phyloP scores from a whole-genome alignment of 2,113 vertebrate species.

The Conger conger region DNA sequence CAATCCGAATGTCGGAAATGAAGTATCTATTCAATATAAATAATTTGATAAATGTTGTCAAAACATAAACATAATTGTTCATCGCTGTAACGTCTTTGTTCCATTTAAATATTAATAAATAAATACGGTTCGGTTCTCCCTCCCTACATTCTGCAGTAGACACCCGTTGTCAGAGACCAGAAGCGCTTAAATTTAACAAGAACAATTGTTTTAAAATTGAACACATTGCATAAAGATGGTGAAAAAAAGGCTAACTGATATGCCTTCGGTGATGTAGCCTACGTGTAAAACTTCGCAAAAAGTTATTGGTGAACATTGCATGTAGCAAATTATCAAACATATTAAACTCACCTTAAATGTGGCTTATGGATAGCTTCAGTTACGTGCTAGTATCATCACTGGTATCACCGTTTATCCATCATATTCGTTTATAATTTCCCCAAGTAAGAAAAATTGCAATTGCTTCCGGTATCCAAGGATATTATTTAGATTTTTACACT shows the following conservation, averaged over 20 bases:
- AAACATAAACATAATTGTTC: neutral
- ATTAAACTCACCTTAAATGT: constrained; percentile 31
- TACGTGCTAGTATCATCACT: constrained; percentile 11
- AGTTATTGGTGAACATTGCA: constrained; percentile 9
- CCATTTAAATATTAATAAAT: constrained; percentile 26
- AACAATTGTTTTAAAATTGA: neutral
- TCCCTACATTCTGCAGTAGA: constrained; percentile 33
- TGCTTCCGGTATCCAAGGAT: constrained; percentile 17
- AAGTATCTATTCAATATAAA: neutral
- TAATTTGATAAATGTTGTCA: neutral
- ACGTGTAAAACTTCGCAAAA: constrained; percentile 17
- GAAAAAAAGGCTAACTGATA: neutral
- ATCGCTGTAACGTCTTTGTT: neutral
- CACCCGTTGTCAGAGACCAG: constrained; percentile 13
- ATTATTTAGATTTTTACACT: constrained; percentile 3
- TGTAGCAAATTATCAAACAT: neutral
- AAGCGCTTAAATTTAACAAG: neutral
- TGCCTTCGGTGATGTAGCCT: neutral
- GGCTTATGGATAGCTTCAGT: constrained; percentile 6
- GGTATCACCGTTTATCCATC: constrained; percentile 22
- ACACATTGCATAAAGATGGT: neutral
- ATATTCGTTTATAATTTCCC: constrained; percentile 5
- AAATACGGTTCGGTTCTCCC: neutral
- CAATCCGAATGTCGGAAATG: neutral
- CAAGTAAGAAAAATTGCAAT: neutral